phyloP scores from a whole-genome alignment of 2,113 vertebrate genomes.

The Colinus virginianus region DNA sequence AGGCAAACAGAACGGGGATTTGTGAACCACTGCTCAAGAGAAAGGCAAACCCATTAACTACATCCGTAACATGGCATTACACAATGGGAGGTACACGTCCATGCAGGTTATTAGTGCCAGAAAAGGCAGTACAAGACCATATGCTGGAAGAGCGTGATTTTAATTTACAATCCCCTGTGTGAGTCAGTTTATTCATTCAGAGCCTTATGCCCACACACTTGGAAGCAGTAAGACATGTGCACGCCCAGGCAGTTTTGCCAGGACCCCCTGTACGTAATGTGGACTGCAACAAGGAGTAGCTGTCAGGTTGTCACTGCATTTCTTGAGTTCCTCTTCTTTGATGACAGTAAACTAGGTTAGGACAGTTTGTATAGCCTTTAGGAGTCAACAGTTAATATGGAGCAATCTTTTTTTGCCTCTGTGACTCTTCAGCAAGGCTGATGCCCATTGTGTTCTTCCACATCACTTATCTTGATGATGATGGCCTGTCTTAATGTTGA shows the following conservation, averaged over 20 bases:
- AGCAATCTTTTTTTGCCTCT: neutral
- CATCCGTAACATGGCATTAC: neutral
- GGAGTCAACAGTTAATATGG: neutral
- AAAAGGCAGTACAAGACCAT: neutral
- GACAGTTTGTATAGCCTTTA: neutral
- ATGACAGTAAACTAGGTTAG: neutral
- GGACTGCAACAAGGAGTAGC: neutral
- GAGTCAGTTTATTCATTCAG: neutral
- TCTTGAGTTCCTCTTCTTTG: neutral
- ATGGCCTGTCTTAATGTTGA: neutral
- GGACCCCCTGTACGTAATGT: neutral
- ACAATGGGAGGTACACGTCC: neutral
- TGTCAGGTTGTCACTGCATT: neutral
- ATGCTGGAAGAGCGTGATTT: neutral
- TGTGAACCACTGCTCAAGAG: neutral
- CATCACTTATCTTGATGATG: neutral
- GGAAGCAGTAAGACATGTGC: neutral
- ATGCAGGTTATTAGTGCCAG: neutral
- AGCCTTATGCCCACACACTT: neutral
- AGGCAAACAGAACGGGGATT: neutral
- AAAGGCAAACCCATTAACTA: neutral
- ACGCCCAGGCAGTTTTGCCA: neutral
- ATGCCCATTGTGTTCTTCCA: neutral
- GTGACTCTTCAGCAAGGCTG: neutral
- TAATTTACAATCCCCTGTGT: neutral